A percentile compares a stretch with the other conserved stretches of the same genome.
phyloP scores from a whole-genome alignment of 2,797 vertebrate genomes.

The Gila robusta region DNA sequence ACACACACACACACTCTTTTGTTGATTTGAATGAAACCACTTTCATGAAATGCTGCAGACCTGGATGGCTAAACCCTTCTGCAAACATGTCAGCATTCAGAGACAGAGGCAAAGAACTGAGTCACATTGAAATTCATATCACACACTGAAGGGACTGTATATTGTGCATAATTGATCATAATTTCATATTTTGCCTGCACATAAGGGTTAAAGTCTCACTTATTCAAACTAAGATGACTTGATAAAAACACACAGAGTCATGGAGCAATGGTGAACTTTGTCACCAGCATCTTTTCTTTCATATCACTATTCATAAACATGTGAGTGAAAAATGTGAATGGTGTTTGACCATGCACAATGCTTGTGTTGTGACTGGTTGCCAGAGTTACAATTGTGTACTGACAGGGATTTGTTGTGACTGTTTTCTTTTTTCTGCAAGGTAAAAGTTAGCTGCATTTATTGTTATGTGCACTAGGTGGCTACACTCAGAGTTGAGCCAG shows the following conservation, averaged over 20 bases:
- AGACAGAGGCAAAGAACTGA: neutral
- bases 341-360: neutral
- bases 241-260: neutral
- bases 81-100: slow-evolving; percentile 19
- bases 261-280: neutral
- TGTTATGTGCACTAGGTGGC: neutral
- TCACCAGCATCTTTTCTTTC: neutral
- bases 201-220: neutral
- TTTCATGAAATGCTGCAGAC: slow-evolving; percentile 10
- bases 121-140: neutral
- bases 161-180: slow-evolving; percentile 20
- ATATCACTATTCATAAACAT: neutral
- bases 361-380: neutral
- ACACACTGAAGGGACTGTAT: neutral
- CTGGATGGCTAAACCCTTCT: neutral
- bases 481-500: neutral
- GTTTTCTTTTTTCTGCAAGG: neutral
- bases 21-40: neutral
- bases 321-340: neutral
- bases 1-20: slow-evolving; percentile 10
- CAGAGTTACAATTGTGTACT: neutral
- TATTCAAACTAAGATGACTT: neutral
- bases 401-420: neutral
- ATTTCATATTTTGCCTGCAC: slow-evolving; percentile 9
- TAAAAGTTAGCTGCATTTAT: neutral